phyloP scores from a whole-genome alignment of 2,888 invertebrate species.

The Tortrix viridana region DNA sequence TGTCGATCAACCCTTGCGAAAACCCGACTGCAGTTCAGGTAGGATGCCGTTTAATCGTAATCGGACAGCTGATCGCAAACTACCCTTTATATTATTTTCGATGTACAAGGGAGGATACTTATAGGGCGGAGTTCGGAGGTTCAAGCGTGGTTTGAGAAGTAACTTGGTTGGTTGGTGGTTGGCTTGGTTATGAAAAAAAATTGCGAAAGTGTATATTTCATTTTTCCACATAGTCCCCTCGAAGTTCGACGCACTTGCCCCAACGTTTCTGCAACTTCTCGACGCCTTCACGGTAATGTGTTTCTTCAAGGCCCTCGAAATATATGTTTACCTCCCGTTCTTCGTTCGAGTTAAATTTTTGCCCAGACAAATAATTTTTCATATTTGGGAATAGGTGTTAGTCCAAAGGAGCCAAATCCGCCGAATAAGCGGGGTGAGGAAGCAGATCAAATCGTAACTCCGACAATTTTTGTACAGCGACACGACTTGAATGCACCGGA shows the following conservation, averaged over 20 bases:
- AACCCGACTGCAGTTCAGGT: no score
- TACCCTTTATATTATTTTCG: no score
- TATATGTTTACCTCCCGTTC: neutral
- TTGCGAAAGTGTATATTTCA: neutral
- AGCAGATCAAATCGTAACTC: neutral
- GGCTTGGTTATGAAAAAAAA: slow-evolving; percentile 3
- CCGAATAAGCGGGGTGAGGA: no score
- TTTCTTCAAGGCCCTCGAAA: slow-evolving; percentile 3
- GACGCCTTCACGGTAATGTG: no score
- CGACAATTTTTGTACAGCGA: slow-evolving; percentile 1
- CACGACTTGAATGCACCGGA: neutral
- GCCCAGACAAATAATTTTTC: neutral
- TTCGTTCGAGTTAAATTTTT: neutral
- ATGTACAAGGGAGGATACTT: no score
- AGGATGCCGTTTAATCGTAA: no score
- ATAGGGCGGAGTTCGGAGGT: neutral
- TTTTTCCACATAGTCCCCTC: neutral
- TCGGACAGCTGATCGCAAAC: no score
- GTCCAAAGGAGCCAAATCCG: neutral
- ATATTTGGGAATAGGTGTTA: neutral
- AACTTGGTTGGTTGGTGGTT: no score
- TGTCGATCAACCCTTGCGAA: no score
- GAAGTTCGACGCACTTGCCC: slow-evolving; percentile 6
- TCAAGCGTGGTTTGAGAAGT: slow-evolving; percentile 2
- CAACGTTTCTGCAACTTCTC: slow-evolving; percentile 9